Evolutionary conservation across 2,113 vertebrate genomes (phyloP), one percentile per base, ranked within the genome.

Genomic region (Galemys pyrenaicus): DNA sequence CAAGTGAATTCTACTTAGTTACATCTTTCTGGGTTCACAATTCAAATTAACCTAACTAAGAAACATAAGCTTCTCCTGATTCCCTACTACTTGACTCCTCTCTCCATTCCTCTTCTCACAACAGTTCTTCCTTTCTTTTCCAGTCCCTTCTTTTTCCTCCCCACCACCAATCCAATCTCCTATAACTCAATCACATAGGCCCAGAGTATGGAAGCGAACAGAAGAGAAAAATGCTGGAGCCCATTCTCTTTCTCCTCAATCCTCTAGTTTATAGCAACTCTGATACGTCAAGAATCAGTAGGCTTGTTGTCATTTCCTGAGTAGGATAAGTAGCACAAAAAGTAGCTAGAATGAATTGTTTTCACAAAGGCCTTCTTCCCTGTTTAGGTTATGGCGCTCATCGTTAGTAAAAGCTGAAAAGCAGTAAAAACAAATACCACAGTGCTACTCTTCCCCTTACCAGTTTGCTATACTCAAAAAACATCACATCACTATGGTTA

Each of bases 1-100:
- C 86, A 26, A 88, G 70, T 24, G 49, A 74, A 94, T 74, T 94
- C 73, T 89, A 70, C 5, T 92, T 71, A 86, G 82, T 56, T 37
- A 91, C 32, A 95, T 49, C 32, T 75, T 56, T 75, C 56, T n/a
- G 16, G 28, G 46, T 68, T 77, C 74, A 91, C 30, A 86, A 32
- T 82, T 94, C 6, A 15, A 65, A 90, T 49, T 92, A 24, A 32
- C 49, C 67, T 83, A 28, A 81, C 54, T n/a, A 88, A 82, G 75
- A 68, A 41, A 41, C 15, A 22, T 41, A 75, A 80, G 22, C 5
- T 10, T 87, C 78, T 81, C 24, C 28, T 1, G 6, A 91, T 26
- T 85, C 56, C 54, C 1, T 62, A 30, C 60, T 62, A 62, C 30
- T 62, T 11, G 49, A 17, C n/a, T 92, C 17, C 35, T 73, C 30